Evolutionary conservation across 2,888 invertebrate genomes (phyloP), one percentile per base, ranked within the genome.

Genomic region (Pharmacophagus antenor): DNA sequence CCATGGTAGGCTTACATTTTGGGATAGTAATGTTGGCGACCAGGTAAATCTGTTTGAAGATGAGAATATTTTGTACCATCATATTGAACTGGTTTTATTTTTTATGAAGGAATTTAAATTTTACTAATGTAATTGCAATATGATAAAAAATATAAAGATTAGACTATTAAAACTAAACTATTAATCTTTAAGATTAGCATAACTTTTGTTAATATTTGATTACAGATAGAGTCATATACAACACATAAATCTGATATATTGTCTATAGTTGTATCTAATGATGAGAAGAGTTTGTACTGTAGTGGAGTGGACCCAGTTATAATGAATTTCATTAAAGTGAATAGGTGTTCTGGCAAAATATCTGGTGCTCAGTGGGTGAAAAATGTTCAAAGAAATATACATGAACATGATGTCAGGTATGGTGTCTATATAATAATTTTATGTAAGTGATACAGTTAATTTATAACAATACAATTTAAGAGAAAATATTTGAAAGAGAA

Each of bases 281-380:
- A 95, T 64, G 93, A 94, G 73, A 92, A 92, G 22, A 92, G 92
- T 25, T 79, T 97, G 31, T 95, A 94, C 72, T 96, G 95, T 76
- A 93, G 95, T 64, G 97, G 97, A 61, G 95, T 96, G 41, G 96
- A 98, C 78, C 95, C 98, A 0, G 90, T 93, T 0, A 94, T 98
- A 31, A 91, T 94, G 7, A 94, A 94, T 70, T 96, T 96, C 75
- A 92, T 93, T 12, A 93, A 93, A 77, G 93, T 95, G 0, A 88
- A 88, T 60, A 92, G 91, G 67, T 82, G 75, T 18, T 88, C 86
- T 63, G 92, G 92, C 12, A 79, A 85, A 63, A 88, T 91, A 54
- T 83, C 82, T 23, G 76, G 85, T 23, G 89, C 93, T n/a, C 93
- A 93, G 63, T 98, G 98, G 98, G 94, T 97, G 0, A 95, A 95